These are phyloP conservation scores for Epinephelus moara DNA, from an alignment of 2,113 vertebrate genomes.

Conservation along the genomic window DNA sequence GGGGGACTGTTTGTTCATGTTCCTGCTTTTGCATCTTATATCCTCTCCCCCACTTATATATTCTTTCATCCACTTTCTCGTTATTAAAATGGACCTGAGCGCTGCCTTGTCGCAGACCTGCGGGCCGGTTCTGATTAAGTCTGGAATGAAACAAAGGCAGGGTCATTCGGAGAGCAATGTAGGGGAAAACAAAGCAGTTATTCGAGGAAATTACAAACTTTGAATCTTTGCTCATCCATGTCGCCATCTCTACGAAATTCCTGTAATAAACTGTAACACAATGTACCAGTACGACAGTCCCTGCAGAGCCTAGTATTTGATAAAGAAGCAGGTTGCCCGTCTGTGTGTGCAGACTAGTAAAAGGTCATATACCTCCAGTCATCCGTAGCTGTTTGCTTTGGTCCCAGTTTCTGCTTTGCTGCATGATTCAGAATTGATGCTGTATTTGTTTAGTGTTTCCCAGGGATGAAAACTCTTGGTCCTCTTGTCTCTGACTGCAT, in stretches of 20 bases:
- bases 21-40: conserved; percentile 54
- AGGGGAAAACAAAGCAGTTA: conserved; percentile 18
- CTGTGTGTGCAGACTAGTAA: conserved; percentile 11
- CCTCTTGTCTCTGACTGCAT: neutral
- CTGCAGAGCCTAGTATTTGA: conserved; percentile 1
- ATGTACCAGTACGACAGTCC: neutral
- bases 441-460: neutral
- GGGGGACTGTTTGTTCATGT: conserved; percentile 12
- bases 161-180: conserved; percentile 8
- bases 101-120: conserved; percentile 38
- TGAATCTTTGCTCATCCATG: conserved; percentile 27
- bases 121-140: conserved; percentile 65
- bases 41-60: conserved; percentile 39
- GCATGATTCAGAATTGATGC: neutral
- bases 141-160: conserved; percentile 43
- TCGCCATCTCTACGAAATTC: neutral
- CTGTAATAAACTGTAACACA: conserved; percentile 18
- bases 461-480: neutral
- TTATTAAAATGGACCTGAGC: conserved; percentile 74
- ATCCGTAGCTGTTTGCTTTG: neutral
- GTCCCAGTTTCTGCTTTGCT: neutral
- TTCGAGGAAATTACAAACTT: conserved; percentile 54
- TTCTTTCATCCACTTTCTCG: conserved; percentile 49
- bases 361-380: conserved; percentile 10
- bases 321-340: conserved; percentile 7